Evolutionary conservation across 2,113 vertebrate genomes (phyloP), one percentile per base, ranked within the genome.

Genomic region (Hippocampus abdominalis): DNA sequence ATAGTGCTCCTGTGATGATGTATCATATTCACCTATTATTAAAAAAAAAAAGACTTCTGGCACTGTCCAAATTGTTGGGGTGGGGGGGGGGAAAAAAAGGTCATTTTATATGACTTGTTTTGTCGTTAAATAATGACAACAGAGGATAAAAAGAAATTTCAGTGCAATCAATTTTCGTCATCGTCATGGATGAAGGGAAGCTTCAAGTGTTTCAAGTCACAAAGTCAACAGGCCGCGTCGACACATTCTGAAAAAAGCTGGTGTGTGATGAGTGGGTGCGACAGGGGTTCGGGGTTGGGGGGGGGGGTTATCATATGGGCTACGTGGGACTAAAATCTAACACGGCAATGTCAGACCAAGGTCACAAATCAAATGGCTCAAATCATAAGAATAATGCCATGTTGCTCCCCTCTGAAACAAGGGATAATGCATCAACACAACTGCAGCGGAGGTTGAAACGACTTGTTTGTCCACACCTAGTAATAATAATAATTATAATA

Each of bases 391-490:
- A 89, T 91, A 94, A 90, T 92, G 92, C 94, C 92, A 92, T 88
- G 88, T 91, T 90, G 87, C 85, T 86, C 93, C 95, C 95, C 94
- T 95, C 95, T 96, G 93, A 93, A 95, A 94, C 94, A 96, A 95
- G 95, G 95, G 94, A 94, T 94, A 95, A 94, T 93, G 94, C 93
- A 96, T 94, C 92, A 94, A 94, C 88, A 95, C 93, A 88, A 88
- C 72, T 93, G 94, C 93, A 94, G 92, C 91, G 94, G 93, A 95
- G 92, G 93, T 93, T 93, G 93, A 94, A 87, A 94, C 92, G 91
- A 93, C 94, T 93, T 92, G 90, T 93, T 94, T 94, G 94, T 95
- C 94, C 94, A 98, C 94, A 94, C 91, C 92, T 93, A 95, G 94
- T 93, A 94, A 94, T 94, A 91, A 93, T 90, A 88, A 91, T 91